Evolutionary conservation across 2,888 invertebrate species (phyloP).

Genomic region (Drosophila peninsularis): DNA sequence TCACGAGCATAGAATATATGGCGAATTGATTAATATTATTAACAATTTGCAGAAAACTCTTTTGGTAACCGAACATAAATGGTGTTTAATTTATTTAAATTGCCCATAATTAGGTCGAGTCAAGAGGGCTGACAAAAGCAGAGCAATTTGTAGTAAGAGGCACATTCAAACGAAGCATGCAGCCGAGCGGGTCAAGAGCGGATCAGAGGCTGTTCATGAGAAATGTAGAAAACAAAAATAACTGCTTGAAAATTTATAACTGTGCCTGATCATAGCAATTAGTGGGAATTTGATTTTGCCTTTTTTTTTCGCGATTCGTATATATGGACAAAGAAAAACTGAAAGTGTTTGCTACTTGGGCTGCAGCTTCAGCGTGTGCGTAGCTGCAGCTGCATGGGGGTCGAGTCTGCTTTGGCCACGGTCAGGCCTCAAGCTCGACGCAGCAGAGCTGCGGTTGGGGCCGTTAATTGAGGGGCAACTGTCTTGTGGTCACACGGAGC

Average conservation of each 20-base stretch:
- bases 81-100: slow-evolving; percentile 70
- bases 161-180: slow-evolving; percentile 11
- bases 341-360: slow-evolving; percentile 46
- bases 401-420: slow-evolving; percentile 34
- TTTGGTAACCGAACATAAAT: slow-evolving; percentile 12
- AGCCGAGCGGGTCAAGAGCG: slow-evolving; percentile 1
- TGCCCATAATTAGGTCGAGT: slow-evolving; percentile 62
- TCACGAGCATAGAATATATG: not conserved
- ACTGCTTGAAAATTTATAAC: slow-evolving; percentile 78
- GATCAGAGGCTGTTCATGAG: slow-evolving; percentile 29
- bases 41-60: slow-evolving; percentile 1
- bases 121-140: slow-evolving; percentile 43
- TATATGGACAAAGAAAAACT: slow-evolving; percentile 22
- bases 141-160: slow-evolving; percentile 40
- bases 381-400: slow-evolving; percentile 66
- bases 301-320: slow-evolving; percentile 4
- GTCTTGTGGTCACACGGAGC: slow-evolving; percentile 69
- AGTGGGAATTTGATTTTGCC: slow-evolving; percentile 82
- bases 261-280: slow-evolving; percentile 83
- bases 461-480: slow-evolving; percentile 66
- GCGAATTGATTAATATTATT: not conserved
- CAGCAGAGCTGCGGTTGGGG: slow-evolving; percentile 42
- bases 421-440: slow-evolving; percentile 36
- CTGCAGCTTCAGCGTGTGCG: slow-evolving; percentile 32
- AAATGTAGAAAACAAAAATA: slow-evolving; percentile 48